Evolutionary conservation across 2,113 vertebrate species (phyloP).

Genomic region (Mus musculus): GRCm39 chr4:154039501-154040000

Average conservation of each 20-base stretch:
- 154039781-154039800: not conserved
- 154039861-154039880: not conserved
- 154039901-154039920: not conserved
- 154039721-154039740: too few relatives aligned
- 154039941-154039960: not conserved
- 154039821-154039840: not conserved
- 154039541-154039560: not conserved
- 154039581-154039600: not conserved
- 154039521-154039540: not conserved
- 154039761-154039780: not conserved
- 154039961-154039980: not conserved
- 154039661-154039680: not conserved
- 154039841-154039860: not conserved
- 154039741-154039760: not conserved
- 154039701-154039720: not conserved
- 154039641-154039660: too few relatives aligned
- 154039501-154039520: not conserved
- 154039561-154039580: not conserved
- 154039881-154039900: not conserved
- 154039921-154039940: not conserved
- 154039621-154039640: fast-evolving
- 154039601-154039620: not conserved
- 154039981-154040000: not conserved
- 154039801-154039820: not conserved
- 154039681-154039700: not conserved